These are phyloP conservation scores for Marmota monax DNA, from an alignment of 2,113 vertebrate genomes.

Conservation along the genomic window DNA sequence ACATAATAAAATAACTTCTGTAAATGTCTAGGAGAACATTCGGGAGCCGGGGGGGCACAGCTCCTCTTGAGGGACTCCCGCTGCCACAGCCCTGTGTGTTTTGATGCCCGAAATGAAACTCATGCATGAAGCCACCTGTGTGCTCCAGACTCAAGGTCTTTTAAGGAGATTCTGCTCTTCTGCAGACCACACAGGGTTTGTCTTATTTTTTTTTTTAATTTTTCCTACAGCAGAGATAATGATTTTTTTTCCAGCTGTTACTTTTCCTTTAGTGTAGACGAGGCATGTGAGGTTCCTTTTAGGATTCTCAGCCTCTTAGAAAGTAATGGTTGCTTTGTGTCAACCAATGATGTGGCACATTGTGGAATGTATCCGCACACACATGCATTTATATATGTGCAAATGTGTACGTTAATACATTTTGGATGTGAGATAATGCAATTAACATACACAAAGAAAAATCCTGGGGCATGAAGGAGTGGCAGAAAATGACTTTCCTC, in stretches of 20 bases:
- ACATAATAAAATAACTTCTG: background rate
- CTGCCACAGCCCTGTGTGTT: background rate
- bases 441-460: background rate
- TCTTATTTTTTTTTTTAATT: background rate
- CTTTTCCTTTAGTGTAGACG: background rate
- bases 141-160: background rate
- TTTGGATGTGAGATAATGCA: slow-evolving; percentile 10
- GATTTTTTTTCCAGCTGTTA: slow-evolving; percentile 27
- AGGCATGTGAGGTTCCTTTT: background rate
- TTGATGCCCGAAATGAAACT: background rate
- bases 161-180: background rate
- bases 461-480: background rate
- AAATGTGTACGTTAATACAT: background rate
- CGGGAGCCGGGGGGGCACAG: background rate
- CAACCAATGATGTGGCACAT: background rate
- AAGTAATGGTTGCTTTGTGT: background rate
- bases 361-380: background rate
- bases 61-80: slow-evolving; percentile 13
- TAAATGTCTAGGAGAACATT: background rate
- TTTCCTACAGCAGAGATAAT: background rate
- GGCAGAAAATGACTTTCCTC: background rate
- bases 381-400: background rate
- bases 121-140: background rate
- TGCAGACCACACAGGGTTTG: slow-evolving; percentile 12
- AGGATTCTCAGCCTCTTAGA: background rate